Evolutionary conservation across 92 coral and sea anemone genomes (phyloP).

Genomic region (Hydrozoanthus gracilis): DNA sequence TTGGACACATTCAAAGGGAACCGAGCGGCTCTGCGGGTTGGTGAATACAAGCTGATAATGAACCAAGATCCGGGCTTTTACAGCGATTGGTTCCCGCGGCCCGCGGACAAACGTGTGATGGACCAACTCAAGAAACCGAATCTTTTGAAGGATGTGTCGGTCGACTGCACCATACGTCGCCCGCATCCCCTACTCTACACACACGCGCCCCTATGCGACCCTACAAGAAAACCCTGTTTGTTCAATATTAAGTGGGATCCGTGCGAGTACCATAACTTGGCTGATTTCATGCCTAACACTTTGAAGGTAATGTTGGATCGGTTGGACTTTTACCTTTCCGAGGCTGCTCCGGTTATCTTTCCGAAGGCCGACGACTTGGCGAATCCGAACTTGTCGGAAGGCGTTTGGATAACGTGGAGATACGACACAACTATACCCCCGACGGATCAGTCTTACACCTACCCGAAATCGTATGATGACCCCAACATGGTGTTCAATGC

Average conservation of each 20-base stretch:
- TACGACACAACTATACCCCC: slow-evolving; percentile 74
- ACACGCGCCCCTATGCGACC: slow-evolving; percentile 95
- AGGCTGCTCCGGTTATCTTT: slow-evolving; percentile 71
- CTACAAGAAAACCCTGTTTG: slow-evolving; percentile 90
- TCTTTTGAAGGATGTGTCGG: slow-evolving; percentile 63
- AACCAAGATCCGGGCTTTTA: slow-evolving; percentile 88
- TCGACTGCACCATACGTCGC: slow-evolving; percentile 86
- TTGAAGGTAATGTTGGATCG: slow-evolving; percentile 95
- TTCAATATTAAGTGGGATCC: slow-evolving; percentile 99
- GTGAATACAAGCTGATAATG: slow-evolving; percentile 90
- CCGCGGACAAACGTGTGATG: slow-evolving; percentile 74
- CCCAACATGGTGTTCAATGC: slow-evolving; percentile 66
- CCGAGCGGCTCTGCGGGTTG: slow-evolving; percentile 92
- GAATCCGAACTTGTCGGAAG: slow-evolving; percentile 89
- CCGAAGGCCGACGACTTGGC: slow-evolving; percentile 86
- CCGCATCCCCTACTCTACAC: slow-evolving; percentile 95
- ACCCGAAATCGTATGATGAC: slow-evolving; percentile 92
- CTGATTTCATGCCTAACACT: slow-evolving; percentile 98
- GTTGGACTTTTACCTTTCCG: slow-evolving; percentile 76
- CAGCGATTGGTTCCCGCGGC: slow-evolving; percentile 97
- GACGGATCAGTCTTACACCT: slow-evolving; percentile 77
- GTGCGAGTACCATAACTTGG: slow-evolving; percentile 97
- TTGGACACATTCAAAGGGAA: slow-evolving; percentile 72
- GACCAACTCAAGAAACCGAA: slow-evolving; percentile 69
- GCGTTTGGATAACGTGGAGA: slow-evolving; percentile 95